Base-by-base conservation (phyloP, 2,113 vertebrate genomes). In the Gambusia affinis region DNA sequence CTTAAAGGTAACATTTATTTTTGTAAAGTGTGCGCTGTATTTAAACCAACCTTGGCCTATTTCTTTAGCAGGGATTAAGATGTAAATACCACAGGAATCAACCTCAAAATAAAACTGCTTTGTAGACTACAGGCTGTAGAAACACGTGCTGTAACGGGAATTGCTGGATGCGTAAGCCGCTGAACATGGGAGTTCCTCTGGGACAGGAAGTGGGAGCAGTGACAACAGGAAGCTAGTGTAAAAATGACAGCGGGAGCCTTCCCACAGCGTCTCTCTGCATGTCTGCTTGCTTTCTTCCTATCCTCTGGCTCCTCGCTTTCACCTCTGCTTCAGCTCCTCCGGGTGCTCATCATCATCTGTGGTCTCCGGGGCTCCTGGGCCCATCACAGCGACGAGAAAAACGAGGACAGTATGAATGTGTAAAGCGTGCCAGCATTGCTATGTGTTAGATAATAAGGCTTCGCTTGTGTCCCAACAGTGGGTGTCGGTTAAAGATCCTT, bases 171-270 rank as follows among this genome's bases (percentile, higher is more conserved):
- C 80, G 71, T 10, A 17, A 67, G 70, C 31, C 64, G 67, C 61
- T 62, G 42, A 78, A 27, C 37, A 19, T 19, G 70, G 70, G 67
- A 69, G 74, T 78, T 86, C 87, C 85, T 88, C 67, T 75, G 88
- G 67, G 79, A 83, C 78, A 82, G 91, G 87, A 93, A 91, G 76
- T 63, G 33, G 77, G 80, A 85, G 78, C 71, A 30, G 78, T 85
- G 85, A 90, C 87, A 91, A 89, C 90, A 81, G 85, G 89, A 72
- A 89, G 80, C 80, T 51, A 31, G 81, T 71, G 60, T 87, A 78
- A 88, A 92, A 87, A 88, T 27, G 33, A 83, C 68, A 72, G 67
- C 80, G 29, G 35, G 7, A 63, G 76, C 75, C 91, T 90, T 89
- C 84, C 85, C 85, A 87, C 80, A 86, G 75, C 84, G 69, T 57